phyloP scores from a whole-genome alignment of 2,113 vertebrate species.

The Burhinus oedicnemus region DNA sequence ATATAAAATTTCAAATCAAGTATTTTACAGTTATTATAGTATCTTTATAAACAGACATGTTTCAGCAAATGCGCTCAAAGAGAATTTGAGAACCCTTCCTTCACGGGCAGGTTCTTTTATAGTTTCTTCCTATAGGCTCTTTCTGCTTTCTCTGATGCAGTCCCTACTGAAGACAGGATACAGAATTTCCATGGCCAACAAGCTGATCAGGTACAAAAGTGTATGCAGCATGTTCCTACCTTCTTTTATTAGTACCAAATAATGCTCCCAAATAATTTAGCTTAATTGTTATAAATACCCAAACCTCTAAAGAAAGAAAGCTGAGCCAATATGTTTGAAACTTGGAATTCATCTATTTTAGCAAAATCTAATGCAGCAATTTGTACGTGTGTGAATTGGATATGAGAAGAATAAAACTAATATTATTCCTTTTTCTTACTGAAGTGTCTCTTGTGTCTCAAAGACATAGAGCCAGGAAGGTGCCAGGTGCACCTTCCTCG shows the following conservation, averaged over 20 bases:
- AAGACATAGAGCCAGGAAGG: neutral
- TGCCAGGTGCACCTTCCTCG: neutral
- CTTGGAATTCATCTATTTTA: neutral
- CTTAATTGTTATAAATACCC: neutral
- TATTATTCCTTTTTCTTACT: neutral
- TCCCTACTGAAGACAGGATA: neutral
- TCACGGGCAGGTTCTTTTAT: neutral
- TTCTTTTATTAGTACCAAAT: neutral
- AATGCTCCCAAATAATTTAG: neutral
- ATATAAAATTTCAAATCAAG: neutral
- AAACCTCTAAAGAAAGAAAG: neutral
- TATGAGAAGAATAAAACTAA: neutral
- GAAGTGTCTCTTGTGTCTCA: neutral
- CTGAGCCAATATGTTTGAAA: neutral
- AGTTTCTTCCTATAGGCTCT: neutral
- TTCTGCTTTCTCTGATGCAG: neutral
- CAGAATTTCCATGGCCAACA: neutral
- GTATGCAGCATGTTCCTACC: neutral
- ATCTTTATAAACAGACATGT: neutral
- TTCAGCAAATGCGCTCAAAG: neutral
- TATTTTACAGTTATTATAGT: neutral
- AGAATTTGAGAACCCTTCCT: neutral
- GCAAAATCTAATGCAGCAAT: neutral
- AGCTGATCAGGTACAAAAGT: neutral
- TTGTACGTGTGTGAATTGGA: neutral